Percentiles rank a stretch among this genome's conserved stretches.
Evolutionary conservation across 2,113 vertebrate species (phyloP).

Genomic region (Vombatus ursinus): DNA sequence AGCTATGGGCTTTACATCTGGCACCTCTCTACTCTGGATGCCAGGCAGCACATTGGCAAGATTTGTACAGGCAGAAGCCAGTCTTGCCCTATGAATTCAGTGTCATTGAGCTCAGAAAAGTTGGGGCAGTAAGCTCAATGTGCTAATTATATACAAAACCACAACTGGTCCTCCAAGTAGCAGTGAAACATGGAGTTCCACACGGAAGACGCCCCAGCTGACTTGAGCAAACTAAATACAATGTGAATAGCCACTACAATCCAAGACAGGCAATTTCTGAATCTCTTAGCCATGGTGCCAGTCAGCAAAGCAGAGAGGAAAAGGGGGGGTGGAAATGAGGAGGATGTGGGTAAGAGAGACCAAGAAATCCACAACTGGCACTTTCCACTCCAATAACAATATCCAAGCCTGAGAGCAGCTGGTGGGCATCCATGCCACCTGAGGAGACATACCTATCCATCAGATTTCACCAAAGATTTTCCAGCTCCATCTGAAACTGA

Average conservation of each 20-base stretch:
- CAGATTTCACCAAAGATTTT: background rate
- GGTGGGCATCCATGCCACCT: background rate
- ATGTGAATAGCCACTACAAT: background rate
- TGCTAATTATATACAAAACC: background rate
- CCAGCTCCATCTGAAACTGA: background rate
- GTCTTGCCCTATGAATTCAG: constrained; percentile 53
- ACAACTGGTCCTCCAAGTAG: background rate
- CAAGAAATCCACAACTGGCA: background rate
- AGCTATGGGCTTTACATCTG: constrained; percentile 72
- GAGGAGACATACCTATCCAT: background rate
- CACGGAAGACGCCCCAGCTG: background rate
- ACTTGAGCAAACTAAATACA: background rate
- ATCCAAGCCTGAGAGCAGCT: background rate
- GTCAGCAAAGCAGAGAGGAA: background rate
- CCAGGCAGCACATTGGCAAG: constrained; percentile 69
- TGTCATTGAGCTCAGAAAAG: background rate
- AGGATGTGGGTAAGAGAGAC: background rate
- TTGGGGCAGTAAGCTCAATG: background rate
- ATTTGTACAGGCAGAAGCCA: constrained; percentile 20
- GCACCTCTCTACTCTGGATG: constrained; percentile 56
- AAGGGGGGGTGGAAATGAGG: background rate
- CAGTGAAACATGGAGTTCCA: background rate
- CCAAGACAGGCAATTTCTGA: background rate
- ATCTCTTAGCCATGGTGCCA: background rate
- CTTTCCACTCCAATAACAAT: background rate